Evolutionary conservation across 2,797 vertebrate genomes (phyloP), one percentile per base, ranked within the genome.

Genomic region (Aldrovandia affinis): DNA sequence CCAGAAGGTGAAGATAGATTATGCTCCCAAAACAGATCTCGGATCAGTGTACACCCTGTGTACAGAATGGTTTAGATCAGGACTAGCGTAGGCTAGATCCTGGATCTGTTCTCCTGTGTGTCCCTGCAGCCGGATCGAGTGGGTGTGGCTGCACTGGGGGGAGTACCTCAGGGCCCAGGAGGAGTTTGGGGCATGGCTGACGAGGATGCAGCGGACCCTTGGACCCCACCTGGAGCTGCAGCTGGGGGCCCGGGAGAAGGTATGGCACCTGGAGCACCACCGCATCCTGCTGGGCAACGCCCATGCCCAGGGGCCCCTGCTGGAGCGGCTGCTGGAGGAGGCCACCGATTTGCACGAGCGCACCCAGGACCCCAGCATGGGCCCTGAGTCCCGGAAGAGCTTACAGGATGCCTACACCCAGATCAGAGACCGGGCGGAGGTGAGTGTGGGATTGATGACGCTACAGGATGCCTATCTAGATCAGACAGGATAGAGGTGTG

Each of bases 111-210:
- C 12, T 54, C 61, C 44, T 0, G 59, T 12, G 50, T 90, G 30
- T 86, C 78, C 80, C 65, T 87, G 75, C 91, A 99, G 98, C 92
- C 98, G 98, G 30, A 97, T 99, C 1, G 98, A 99, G 92, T 99
- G 98, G 98, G 97, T 99, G 86, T 99, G 97, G 97, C 96, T 99
- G 83, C 98, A 98, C 89, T 99, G 98, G 98, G 96, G 92, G 0
- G 98, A 99, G 88, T 99, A 98, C 90, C 93, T 99, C 89, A 96
- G 96, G 93, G 97, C 97, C 44, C 93, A 90, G 0, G 96, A 97
- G 63, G 97, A 98, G 88, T 99, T 98, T 86, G 93, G 93, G 14
- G 8, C 88, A 1, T 99, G 98, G 98, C 93, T 99, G 92, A 91
- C 89, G 30, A 96, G 92, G 89, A 95, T 96, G 92, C 94, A 88